Percentiles rank a stretch among this genome's conserved stretches.
phyloP scores from a whole-genome alignment of 2,797 vertebrate species.

The Pelochelys cantorii region DNA sequence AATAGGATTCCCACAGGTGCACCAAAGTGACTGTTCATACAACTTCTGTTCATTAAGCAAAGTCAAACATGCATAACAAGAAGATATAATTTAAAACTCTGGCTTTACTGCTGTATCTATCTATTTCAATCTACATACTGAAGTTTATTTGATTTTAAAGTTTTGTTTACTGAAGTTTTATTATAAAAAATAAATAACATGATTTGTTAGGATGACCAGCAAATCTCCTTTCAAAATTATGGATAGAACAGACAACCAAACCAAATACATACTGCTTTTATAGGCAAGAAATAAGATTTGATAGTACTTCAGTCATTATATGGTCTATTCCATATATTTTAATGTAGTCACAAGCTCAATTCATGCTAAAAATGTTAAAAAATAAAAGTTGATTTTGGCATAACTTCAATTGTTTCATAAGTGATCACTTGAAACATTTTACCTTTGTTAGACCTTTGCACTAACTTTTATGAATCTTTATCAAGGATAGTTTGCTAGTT shows the following conservation, averaged over 20 bases:
- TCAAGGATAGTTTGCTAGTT: not conserved
- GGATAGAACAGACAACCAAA: not conserved
- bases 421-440: not conserved
- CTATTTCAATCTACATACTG: not conserved
- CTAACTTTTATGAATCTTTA: not conserved
- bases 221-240: not conserved
- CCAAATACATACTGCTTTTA: not conserved
- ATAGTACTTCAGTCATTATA: conserved; percentile 5
- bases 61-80: conserved; percentile 1
- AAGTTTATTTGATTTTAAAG: not conserved
- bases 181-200: not conserved
- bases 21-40: not conserved
- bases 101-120: not conserved
- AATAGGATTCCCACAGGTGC: accelerated
- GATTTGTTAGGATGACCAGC: not conserved
- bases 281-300: conserved; percentile 12
- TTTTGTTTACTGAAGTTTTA: not conserved
- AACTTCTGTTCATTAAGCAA: not conserved
- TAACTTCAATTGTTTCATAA: not conserved
- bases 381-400: not conserved
- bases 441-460: not conserved
- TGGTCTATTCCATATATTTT: not conserved
- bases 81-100: not conserved
- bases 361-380: not conserved
- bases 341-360: not conserved